Base-by-base conservation (phyloP, 2,113 vertebrate species). In the Tetrax tetrax region DNA sequence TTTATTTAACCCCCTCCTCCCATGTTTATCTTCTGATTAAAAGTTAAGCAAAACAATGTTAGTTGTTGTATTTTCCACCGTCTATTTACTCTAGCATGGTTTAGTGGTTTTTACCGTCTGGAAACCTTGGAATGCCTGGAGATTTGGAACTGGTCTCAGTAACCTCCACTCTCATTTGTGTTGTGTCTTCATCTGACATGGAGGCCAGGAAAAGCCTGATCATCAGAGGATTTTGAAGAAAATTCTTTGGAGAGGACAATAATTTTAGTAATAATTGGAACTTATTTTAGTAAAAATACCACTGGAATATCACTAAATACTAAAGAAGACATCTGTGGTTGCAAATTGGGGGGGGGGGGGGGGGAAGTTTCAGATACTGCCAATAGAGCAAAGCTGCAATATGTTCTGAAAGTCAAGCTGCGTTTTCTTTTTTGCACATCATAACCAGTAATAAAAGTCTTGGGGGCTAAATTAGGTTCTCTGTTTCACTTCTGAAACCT, bases 331-430 rank as follows among this genome's bases (percentile, higher is more conserved):
- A 65, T 72, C 45, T 95, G 89, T 82, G 75, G 43, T 41, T 82
- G 51, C 65, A 90, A 71, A 91, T 86, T 7, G 78, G n/a, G n/a
- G n/a, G n/a, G n/a, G n/a, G n/a, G n/a, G n/a, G n/a, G n/a, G n/a
- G n/a, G n/a, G n/a, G n/a, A n/a, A n/a, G 19, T 94, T 87, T 91
- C 37, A 6, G 31, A 59, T 90, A 37, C 89, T 91, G 77, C 68
- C 93, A 94, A 20, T 61, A 77, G 66, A 94, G 92, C 96, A 97
- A 96, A 87, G 82, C 87, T 92, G 68, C 63, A 89, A 54, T 94
- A 83, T 79, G 90, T 84, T 95, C 56, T 72, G 18, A 43, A 91
- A 90, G 72, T 91, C 87, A 92, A 94, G 83, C 86, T 94, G 81
- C 69, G 78, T 72, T 87, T 90, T 92, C 92, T 94, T 93, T 93